Conservation (phyloP, 1,140 invertebrate species). For the Palaemon carinicauda region DNA sequence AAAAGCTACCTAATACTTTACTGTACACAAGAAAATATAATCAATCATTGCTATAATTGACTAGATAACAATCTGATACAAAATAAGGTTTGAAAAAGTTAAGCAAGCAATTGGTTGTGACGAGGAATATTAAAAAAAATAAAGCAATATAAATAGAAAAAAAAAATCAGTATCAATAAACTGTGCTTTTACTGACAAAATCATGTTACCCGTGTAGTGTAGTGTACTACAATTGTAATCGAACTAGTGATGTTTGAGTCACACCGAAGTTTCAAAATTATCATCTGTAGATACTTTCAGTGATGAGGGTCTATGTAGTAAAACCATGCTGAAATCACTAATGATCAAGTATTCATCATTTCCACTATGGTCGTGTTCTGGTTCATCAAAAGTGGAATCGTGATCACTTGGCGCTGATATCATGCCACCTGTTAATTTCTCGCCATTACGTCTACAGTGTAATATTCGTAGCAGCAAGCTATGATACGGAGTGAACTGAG, state of each 20-base stretch:
- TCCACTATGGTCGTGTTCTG: constrained; percentile 40
- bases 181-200: no score
- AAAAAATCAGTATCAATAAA: no score
- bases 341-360: constrained; percentile 42
- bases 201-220: no score
- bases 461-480: constrained; percentile 27
- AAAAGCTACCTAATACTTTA: no score
- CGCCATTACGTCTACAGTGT: constrained; percentile 36
- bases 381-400: constrained; percentile 39
- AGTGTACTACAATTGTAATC: no score
- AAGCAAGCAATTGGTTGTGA: no score
- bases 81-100: no score
- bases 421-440: constrained; percentile 27
- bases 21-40: no score
- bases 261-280: constrained; percentile 39
- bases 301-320: constrained; percentile 26
- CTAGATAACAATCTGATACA: no score
- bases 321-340: constrained; percentile 26
- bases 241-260: background rate
- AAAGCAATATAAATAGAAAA: no score
- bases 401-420: constrained; percentile 33
- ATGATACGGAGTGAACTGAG: constrained; percentile 40
- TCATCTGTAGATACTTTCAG: constrained; percentile 30
- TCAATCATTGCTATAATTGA: no score
- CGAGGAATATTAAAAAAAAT: no score